Base-by-base conservation (phyloP, 2,888 invertebrate species). In the Muschampia plurimacula region DNA sequence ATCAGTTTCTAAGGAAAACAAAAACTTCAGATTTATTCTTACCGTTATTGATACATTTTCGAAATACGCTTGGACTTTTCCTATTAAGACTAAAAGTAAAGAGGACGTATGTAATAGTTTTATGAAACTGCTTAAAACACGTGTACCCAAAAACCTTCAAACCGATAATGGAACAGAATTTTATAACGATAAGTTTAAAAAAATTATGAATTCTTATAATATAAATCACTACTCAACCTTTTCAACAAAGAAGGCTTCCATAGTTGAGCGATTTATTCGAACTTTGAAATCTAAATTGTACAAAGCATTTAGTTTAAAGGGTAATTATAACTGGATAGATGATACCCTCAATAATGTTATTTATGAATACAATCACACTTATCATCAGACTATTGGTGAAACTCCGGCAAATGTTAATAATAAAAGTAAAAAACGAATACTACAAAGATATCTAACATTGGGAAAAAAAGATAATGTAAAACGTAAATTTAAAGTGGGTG, bases 31-130 rank as follows among this genome's bases (percentile, higher is more conserved):
- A 60, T 76, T 46, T 60, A 74, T 76, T 46, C 49, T 74, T 15
- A 80, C 83, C n/a, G 79, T 86, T 15, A 89, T 87, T 59, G 86
- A 89, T 78, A 77, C 78, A 41, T 88, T 87, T 78, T 87, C 86
- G 4, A 89, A 90, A 62, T 62, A 62, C n/a, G 36, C 39, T 39
- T 62, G 62, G 62, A n/a, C 39, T 32, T 32, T 32, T 32, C 32
- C 59, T 32, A 13, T 59, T 5, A 59, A 59, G 36, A 32, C 59
- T 12, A 59, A 59, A 59, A 59, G 36, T 59, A 59, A 59, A 59
- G 55, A 55, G 55, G 55, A 59, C n/a, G 13, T 13, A 32, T 32
- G 59, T 59, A 13, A 59, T 36, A 28, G 36, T 59, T 59, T 32
- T 12, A 59, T 55, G 32, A 32, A 32, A 32, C 28, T 59, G 36